Conservation (phyloP, 2,113 vertebrate genomes). For the Xenopus laevis region DNA sequence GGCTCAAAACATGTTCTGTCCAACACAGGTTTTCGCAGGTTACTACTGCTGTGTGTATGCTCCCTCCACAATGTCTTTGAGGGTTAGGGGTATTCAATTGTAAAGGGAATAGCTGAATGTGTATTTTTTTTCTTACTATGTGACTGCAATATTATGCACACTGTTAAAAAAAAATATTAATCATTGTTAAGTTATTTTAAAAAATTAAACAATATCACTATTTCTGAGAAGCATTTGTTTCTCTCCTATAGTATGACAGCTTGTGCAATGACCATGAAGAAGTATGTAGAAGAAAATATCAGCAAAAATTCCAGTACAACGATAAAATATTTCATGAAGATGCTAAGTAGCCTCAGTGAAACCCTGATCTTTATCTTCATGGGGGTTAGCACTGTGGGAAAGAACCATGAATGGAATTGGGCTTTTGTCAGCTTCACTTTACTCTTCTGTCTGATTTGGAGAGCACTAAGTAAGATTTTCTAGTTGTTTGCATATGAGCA, state of each 20-base stretch:
- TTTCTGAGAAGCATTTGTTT: background rate
- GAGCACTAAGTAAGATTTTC: slow-evolving; percentile 78
- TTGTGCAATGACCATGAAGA: slow-evolving; percentile 94
- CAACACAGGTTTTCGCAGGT: too few relatives aligned
- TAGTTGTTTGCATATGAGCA: background rate
- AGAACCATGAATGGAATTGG: slow-evolving; percentile 93
- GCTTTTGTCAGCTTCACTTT: slow-evolving; percentile 85
- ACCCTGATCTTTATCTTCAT: slow-evolving; percentile 95
- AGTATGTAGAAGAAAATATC: slow-evolving; percentile 92
- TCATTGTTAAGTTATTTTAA: too few relatives aligned
- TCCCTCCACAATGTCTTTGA: too few relatives aligned
- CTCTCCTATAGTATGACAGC: slow-evolving; percentile 77
- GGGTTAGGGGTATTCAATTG: too few relatives aligned
- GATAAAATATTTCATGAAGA: slow-evolving; percentile 92
- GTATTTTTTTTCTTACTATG: too few relatives aligned
- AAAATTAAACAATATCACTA: too few relatives aligned
- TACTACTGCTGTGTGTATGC: too few relatives aligned
- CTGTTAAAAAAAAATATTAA: too few relatives aligned
- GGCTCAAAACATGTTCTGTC: too few relatives aligned
- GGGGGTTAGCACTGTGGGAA: slow-evolving; percentile 88
- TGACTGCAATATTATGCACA: too few relatives aligned
- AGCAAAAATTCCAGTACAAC: slow-evolving; percentile 90
- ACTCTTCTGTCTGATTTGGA: slow-evolving; percentile 82
- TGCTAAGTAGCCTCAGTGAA: slow-evolving; percentile 88
- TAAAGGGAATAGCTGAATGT: too few relatives aligned